phyloP scores from a whole-genome alignment of 2,888 invertebrate species.

The Nudaria mundana region DNA sequence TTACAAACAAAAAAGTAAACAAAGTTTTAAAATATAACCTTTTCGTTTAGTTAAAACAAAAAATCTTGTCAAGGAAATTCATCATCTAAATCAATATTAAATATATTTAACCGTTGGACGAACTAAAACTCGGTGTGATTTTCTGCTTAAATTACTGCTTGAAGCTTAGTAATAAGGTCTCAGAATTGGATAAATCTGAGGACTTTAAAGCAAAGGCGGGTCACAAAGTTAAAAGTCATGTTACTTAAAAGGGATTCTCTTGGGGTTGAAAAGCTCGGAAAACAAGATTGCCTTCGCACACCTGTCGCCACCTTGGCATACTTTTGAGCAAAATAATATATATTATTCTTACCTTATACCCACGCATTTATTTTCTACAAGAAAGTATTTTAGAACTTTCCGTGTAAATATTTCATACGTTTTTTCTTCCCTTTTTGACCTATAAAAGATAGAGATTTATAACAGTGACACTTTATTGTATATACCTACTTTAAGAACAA shows the following conservation, averaged over 20 bases:
- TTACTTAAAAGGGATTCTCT: slow-evolving; percentile 77
- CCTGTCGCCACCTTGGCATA: slow-evolving; percentile 62
- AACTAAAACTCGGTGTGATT: too few species aligned
- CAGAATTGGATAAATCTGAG: slow-evolving; percentile 63
- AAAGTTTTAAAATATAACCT: too few species aligned
- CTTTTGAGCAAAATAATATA: slow-evolving; percentile 47
- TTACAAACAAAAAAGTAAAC: too few species aligned
- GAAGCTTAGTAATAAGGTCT: slow-evolving; percentile 44
- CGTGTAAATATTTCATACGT: not conserved
- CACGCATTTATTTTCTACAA: slow-evolving; percentile 23
- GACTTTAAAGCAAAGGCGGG: slow-evolving; percentile 75
- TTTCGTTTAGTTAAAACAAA: too few species aligned
- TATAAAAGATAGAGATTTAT: too few species aligned
- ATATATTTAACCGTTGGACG: too few species aligned
- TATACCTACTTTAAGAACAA: too few species aligned
- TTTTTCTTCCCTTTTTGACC: not conserved
- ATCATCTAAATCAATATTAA: too few species aligned
- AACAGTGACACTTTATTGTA: too few species aligned
- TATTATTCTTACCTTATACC: slow-evolving; percentile 31
- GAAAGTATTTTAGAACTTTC: slow-evolving; percentile 18
- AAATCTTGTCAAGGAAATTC: too few species aligned
- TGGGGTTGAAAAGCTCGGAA: slow-evolving; percentile 66
- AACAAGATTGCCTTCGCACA: slow-evolving; percentile 71
- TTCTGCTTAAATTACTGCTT: slow-evolving; percentile 37
- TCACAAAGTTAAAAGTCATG: slow-evolving; percentile 81